phyloP scores from a whole-genome alignment of 2,113 vertebrate genomes.

The Vulpes ferrilata region DNA sequence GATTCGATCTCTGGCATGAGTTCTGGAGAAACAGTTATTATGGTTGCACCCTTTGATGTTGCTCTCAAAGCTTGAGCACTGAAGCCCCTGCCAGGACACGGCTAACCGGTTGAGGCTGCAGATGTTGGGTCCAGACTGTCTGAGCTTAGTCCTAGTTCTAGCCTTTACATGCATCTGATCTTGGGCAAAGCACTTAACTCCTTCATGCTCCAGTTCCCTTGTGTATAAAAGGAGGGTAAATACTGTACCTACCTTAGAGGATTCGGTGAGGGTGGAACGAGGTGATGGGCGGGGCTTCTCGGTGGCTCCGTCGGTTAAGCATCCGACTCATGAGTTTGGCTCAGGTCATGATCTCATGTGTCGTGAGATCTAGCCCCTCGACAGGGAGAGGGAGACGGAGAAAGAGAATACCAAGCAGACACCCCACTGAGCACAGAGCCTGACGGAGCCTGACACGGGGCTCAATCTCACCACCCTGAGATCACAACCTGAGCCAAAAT shows the following conservation, averaged over 20 bases:
- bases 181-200: not conserved
- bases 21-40: not conserved
- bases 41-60: not conserved
- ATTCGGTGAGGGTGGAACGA: not conserved
- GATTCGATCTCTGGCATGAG: not conserved
- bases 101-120: not conserved
- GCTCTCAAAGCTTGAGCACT: not conserved
- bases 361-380: not conserved
- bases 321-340: not conserved
- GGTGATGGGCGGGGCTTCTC: accelerated
- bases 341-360: not conserved
- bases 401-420: too few species aligned
- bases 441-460: too few species aligned
- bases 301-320: not conserved
- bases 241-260: not conserved
- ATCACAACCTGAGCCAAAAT: not conserved
- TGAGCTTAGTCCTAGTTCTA: not conserved
- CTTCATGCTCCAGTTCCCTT: not conserved
- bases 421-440: too few species aligned
- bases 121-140: not conserved
- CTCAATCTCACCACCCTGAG: not conserved
- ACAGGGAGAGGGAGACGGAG: too few species aligned
- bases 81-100: not conserved
- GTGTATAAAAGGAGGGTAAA: not conserved
- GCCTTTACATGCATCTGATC: not conserved